These are phyloP conservation scores for Anser brachyrhynchus DNA, from an alignment of 2,113 vertebrate genomes.

Conservation along the genomic window DNA sequence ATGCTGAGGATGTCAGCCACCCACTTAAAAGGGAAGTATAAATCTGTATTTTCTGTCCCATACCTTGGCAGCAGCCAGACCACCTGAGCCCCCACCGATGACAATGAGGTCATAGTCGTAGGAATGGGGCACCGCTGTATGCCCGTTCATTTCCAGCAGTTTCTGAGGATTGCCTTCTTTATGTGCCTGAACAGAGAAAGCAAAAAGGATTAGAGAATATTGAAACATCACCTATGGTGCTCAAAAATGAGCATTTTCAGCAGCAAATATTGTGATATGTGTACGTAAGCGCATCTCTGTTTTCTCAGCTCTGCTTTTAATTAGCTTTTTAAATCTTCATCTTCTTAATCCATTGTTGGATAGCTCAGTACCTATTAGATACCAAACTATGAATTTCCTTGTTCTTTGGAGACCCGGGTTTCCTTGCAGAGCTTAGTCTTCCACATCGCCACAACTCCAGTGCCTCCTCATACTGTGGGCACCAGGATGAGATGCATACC, in stretches of 20 bases:
- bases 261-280: not conserved
- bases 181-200: constrained; percentile 47
- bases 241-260: not conserved
- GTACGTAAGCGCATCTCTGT: not conserved
- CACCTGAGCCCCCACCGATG: constrained; percentile 84
- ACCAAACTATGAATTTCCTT: not conserved
- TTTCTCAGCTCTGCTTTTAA: not conserved
- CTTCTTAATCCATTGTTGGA: not conserved
- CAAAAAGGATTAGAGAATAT: not conserved
- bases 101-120: constrained; percentile 86
- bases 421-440: not conserved
- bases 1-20: not conserved
- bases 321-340: not conserved
- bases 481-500: not conserved
- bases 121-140: fast-evolving
- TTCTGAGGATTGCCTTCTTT: constrained; percentile 50
- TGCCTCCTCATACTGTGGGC: not conserved
- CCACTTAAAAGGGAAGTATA: not conserved
- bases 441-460: not conserved
- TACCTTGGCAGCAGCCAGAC: constrained; percentile 85
- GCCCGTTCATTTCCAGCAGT: constrained; percentile 46
- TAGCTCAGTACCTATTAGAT: not conserved
- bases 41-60: not conserved
- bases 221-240: not conserved
- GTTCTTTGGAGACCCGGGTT: not conserved